Evolutionary conservation across 1,140 invertebrate genomes (phyloP), one percentile per base, ranked within the genome.

Genomic region (Trichonephila inaurata): DNA sequence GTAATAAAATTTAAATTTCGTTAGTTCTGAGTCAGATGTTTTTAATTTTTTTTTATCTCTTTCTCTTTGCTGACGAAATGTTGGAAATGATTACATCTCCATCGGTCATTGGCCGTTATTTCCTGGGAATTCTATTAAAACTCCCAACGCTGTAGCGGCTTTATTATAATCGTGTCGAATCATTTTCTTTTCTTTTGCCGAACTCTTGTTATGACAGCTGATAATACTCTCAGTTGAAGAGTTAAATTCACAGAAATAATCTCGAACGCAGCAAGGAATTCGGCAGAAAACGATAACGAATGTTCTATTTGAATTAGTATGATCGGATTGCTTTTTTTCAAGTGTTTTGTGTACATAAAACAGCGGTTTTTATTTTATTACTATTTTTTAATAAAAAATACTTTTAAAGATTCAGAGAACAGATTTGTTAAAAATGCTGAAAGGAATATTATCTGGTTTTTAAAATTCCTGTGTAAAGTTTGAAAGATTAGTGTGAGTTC

Each of bases 191-290:
- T n/a, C 66, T 69, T 51, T 12, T 69, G 66, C 24, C 24, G 66
- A 69, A 21, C 61, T 64, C 61, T 18, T 88, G 62, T 64, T 88
- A 61, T 33, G 51, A 64, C 86, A 88, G 86, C 86, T 88, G 86
- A 88, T 88, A 88, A 88, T 19, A 88, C 33, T 19, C 33, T 24
- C 19, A 85, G 62, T 19, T 64, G 60, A 64, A 64, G 60, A 88
- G 62, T 88, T 88, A 21, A 58, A 88, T 88, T 88, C 86, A 40
- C 33, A 88, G 86, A 88, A 88, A 5, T 85, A 24, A 77, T 77
- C 72, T 77, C 72, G 10, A 18, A 18, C 72, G 24, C 2, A 33
- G 14, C 12, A 5, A 51, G 72, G 72, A 77, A 77, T 77, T 40
- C 18, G 33, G 6, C 28, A 19, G 72, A 51, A 51, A 51, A 51